phyloP scores from a whole-genome alignment of 1,140 invertebrate species.

The Tyrophagus putrescentiae region DNA sequence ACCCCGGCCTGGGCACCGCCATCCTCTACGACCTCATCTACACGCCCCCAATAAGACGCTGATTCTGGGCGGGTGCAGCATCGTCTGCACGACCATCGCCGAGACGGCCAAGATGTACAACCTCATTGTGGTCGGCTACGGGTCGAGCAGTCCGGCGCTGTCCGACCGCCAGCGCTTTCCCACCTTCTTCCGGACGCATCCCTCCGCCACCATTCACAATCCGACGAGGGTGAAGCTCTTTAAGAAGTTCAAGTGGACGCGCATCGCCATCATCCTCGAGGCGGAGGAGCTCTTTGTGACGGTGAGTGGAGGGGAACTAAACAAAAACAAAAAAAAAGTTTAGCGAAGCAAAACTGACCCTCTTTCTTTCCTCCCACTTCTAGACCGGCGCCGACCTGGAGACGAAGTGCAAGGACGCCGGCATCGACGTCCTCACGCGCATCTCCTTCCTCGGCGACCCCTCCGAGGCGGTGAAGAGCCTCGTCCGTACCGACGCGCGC shows the following conservation, averaged over 20 bases:
- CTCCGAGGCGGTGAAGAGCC: conserved; percentile 81
- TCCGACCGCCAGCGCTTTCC: conserved; percentile 92
- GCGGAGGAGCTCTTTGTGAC: conserved; percentile 99
- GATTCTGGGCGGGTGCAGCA: conserved; percentile 88
- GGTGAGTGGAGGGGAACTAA: conserved; percentile 52
- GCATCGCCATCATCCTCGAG: conserved; percentile 91
- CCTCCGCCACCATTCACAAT: conserved; percentile 97
- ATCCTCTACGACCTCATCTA: conserved; percentile 98
- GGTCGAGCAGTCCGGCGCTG: conserved; percentile 92
- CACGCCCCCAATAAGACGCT: conserved; percentile 85
- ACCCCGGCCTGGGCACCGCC: conserved; percentile 87
- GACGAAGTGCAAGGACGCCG: conserved; percentile 74
- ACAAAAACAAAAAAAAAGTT: neutral
- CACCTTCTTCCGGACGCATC: conserved; percentile 95
- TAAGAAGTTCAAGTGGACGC: conserved; percentile 89
- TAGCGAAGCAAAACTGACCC: neutral
- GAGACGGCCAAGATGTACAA: conserved; percentile 99
- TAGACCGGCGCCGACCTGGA: conserved; percentile 95
- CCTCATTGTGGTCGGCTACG: conserved; percentile 92
- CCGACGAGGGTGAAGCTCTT: conserved; percentile 91
- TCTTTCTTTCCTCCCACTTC: conserved; percentile 20
- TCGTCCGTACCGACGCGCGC: conserved; percentile 72
- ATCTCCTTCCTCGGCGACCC: conserved; percentile 95
- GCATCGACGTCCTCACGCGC: conserved; percentile 82
- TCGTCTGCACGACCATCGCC: conserved; percentile 96